phyloP scores from a whole-genome alignment of 1,140 invertebrate species.

The Mactra quadrangularis region DNA sequence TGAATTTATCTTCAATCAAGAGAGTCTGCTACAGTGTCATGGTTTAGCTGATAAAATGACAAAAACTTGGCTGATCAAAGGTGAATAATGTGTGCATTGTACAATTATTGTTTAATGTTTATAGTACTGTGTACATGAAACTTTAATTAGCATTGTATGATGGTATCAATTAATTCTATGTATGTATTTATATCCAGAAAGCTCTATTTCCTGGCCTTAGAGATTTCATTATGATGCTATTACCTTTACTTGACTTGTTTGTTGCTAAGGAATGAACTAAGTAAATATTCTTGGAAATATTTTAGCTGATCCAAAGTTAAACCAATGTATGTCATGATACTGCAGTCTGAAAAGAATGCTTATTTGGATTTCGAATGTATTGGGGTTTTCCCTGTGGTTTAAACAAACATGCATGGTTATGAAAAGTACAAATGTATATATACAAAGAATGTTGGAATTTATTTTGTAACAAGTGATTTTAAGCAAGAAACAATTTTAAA shows the following conservation, averaged over 20 bases:
- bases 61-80: conserved; percentile 1
- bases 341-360: too few relatives aligned
- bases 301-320: neutral
- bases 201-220: neutral
- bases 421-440: too few relatives aligned
- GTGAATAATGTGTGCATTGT: conserved; percentile 8
- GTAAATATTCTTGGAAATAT: neutral
- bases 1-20: conserved; percentile 23
- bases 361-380: too few relatives aligned
- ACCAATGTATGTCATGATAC: too few relatives aligned
- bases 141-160: conserved; percentile 16
- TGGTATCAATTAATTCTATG: neutral
- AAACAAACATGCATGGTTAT: too few relatives aligned
- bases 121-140: conserved; percentile 18
- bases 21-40: neutral
- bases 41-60: neutral
- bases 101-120: conserved; percentile 6
- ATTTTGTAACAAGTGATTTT: too few relatives aligned
- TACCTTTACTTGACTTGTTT: neutral
- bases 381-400: too few relatives aligned
- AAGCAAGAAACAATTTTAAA: too few relatives aligned
- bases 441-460: too few relatives aligned
- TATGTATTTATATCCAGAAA: neutral
- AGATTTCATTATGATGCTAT: neutral
- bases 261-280: neutral